phyloP scores from a whole-genome alignment of 1,140 invertebrate species.

The Aphaenogaster ashmeadi region DNA sequence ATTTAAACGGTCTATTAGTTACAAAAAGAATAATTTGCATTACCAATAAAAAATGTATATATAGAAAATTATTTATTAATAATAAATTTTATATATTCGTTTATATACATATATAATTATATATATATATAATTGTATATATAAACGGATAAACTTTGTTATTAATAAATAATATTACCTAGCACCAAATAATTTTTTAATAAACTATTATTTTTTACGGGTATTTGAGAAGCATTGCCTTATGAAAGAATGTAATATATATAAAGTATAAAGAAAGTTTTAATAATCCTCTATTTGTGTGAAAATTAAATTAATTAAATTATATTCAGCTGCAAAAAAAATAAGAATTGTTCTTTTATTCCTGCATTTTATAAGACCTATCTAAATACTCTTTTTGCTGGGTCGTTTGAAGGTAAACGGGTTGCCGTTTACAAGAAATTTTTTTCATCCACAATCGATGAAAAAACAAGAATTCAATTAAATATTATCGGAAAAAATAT shows the following conservation, averaged over 20 bases:
- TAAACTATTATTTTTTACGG: background rate
- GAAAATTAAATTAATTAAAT: background rate
- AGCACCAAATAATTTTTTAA: background rate
- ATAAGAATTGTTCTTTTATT: background rate
- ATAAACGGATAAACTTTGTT: too few relatives aligned
- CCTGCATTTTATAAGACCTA: background rate
- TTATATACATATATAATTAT: too few relatives aligned
- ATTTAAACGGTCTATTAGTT: too few relatives aligned
- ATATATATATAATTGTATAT: too few relatives aligned
- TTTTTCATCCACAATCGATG: background rate
- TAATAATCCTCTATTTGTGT: background rate
- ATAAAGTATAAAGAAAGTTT: background rate
- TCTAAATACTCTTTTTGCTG: background rate
- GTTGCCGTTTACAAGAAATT: background rate
- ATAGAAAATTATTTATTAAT: too few relatives aligned
- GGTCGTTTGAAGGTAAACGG: background rate
- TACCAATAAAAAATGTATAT: too few relatives aligned
- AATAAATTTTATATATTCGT: too few relatives aligned
- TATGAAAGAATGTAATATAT: background rate
- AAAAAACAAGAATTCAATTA: slow-evolving; percentile 35
- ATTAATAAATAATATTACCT: too few relatives aligned
- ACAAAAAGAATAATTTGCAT: too few relatives aligned
- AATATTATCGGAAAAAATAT: slow-evolving; percentile 61
- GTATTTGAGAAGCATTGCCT: background rate
- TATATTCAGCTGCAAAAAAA: background rate